Evolutionary conservation across 2,113 vertebrate genomes (phyloP).

Genomic region (Proterorhinus semilunaris): DNA sequence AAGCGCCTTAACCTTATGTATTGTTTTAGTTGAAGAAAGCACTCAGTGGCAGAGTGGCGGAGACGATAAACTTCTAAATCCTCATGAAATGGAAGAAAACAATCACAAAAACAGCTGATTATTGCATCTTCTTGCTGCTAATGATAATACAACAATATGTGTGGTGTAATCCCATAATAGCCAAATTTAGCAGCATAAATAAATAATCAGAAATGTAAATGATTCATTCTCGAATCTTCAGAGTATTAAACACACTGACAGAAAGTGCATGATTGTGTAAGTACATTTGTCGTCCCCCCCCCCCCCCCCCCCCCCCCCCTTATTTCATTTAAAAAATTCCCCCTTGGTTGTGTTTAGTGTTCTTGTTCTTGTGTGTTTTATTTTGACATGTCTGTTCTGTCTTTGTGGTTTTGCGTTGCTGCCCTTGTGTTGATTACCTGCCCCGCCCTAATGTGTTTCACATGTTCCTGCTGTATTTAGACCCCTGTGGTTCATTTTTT

Average conservation of each 20-base stretch:
- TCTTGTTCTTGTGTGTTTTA: too few relatives aligned
- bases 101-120: background rate
- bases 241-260: slow-evolving; percentile 9
- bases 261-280: slow-evolving; percentile 6
- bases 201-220: slow-evolving; percentile 30
- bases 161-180: slow-evolving; percentile 2
- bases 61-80: slow-evolving; percentile 7
- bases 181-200: slow-evolving; percentile 7
- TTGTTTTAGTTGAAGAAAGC: background rate
- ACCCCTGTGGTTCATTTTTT: too few relatives aligned
- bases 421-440: too few relatives aligned
- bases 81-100: slow-evolving; percentile 1
- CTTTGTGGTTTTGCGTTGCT: too few relatives aligned
- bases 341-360: too few relatives aligned
- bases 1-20: too few relatives aligned
- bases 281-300: background rate
- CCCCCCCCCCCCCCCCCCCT: too few relatives aligned
- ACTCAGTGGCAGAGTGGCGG: too few relatives aligned
- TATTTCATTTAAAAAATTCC: background rate
- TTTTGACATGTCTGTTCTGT: too few relatives aligned
- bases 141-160: slow-evolving; percentile 14
- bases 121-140: slow-evolving; percentile 9
- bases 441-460: too few relatives aligned
- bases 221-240: slow-evolving; percentile 25
- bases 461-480: too few relatives aligned